Evolutionary conservation across 2,113 vertebrate species (phyloP).

Genomic region (Marcusenius ussheri): DNA sequence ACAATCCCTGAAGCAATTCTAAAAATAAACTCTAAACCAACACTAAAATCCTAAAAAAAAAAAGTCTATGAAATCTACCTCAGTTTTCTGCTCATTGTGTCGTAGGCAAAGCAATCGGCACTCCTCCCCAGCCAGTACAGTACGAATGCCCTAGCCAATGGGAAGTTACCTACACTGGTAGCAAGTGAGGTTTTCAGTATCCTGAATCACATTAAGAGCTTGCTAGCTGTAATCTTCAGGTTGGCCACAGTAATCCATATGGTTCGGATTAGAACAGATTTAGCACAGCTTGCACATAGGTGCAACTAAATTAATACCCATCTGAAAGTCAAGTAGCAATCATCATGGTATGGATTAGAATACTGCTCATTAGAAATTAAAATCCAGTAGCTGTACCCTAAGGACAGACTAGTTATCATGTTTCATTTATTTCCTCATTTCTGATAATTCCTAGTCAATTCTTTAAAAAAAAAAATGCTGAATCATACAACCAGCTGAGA

Average conservation of each 20-base stretch:
- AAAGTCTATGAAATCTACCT: not conserved
- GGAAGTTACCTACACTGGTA: not conserved
- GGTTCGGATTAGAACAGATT: not conserved
- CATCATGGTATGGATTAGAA: not conserved
- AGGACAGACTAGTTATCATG: not conserved
- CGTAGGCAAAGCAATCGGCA: not conserved
- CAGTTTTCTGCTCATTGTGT: not conserved
- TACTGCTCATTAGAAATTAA: not conserved
- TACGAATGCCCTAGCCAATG: not conserved
- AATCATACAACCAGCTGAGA: not conserved
- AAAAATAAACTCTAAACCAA: not conserved
- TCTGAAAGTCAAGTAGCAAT: not conserved
- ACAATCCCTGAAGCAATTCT: not conserved
- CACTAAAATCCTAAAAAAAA: not conserved
- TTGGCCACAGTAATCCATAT: not conserved
- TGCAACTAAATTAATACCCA: constrained; percentile 1
- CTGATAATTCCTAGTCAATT: not conserved
- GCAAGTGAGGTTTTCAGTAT: not conserved
- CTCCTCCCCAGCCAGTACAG: not conserved
- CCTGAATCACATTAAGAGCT: not conserved
- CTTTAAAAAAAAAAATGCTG: not conserved
- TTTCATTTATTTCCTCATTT: not conserved
- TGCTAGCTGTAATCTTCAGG: not conserved
- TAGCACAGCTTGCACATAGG: not conserved
- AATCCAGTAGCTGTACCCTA: not conserved